Evolutionary conservation across 2,113 vertebrate species (phyloP), one percentile per base, ranked within the genome.

Genomic region (Carollia perspicillata): DNA sequence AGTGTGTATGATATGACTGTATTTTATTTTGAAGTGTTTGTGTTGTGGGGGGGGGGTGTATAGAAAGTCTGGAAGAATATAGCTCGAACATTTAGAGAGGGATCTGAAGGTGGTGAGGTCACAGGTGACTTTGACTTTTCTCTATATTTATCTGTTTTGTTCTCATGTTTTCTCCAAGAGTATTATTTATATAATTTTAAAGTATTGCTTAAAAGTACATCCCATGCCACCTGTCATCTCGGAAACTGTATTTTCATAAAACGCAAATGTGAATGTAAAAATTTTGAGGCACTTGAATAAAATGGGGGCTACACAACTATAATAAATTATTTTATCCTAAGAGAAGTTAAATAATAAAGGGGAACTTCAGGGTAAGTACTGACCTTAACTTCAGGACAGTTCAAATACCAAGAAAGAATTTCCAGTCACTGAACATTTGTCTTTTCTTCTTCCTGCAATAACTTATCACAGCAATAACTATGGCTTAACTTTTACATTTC

Each of bases 331-430:
- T 94, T 60, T 23, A 79, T 69, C 18, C 42, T 75, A 84, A 94
- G 16, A 89, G 92, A 90, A 80, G 65, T 75, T 63, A 44, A 87
- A 81, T 90, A 80, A 65, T 88, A 26, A 85, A 75, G 35, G 47
- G 26, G n/a, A 69, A 69, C 69, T 90, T 90, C 77, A 75, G 42
- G n/a, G 30, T 37, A 90, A 94, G 69, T 42, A 80, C 65, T 90
- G 69, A 72, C 58, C 71, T 88, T 79, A 94, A 74, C 79, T 86
- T 77, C 85, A 93, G 96, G 37, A 86, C 8, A 89, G 42, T 68
- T 97, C 80, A 87, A 90, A 75, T 11, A 66, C 40, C 42, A 90
- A 71, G 88, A 86, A 84, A 80, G 60, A 89, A 92, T 28, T 96
- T 65, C 55, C n/a, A 85, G 63, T 79, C 17, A 49, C 66, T 2